Percentiles rank a stretch among this genome's conserved stretches.
Evolutionary conservation across 2,797 vertebrate species (phyloP).

Genomic region (Dermochelys coriacea): DNA sequence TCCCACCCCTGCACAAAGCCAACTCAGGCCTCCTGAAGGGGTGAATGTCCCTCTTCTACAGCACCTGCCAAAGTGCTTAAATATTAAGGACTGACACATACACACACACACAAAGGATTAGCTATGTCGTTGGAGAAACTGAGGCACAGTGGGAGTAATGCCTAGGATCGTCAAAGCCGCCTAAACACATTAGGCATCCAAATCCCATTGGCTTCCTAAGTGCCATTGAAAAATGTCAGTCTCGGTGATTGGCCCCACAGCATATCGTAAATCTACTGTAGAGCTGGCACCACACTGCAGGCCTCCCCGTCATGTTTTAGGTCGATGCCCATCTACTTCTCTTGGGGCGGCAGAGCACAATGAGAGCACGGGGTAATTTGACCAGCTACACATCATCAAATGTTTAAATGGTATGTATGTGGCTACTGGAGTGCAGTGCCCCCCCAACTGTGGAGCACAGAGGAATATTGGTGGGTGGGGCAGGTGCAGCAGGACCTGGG

Average conservation of each 20-base stretch:
- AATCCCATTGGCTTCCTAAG: not conserved
- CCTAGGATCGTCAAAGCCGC: not conserved
- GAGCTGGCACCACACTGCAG: not conserved
- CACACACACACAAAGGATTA: not conserved
- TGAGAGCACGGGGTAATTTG: not conserved
- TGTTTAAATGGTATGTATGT: not conserved
- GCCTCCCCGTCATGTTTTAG: not conserved
- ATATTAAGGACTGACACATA: not conserved
- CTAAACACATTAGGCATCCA: not conserved
- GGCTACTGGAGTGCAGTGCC: fast-evolving
- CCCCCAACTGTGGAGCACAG: not conserved
- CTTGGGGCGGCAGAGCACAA: not conserved
- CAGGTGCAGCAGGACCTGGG: no score
- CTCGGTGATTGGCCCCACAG: not conserved
- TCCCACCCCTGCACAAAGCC: not conserved
- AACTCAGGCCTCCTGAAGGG: not conserved
- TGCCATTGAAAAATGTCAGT: not conserved
- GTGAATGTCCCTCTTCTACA: not conserved
- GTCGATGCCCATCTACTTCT: not conserved
- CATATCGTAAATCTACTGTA: not conserved
- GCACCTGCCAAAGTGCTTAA: not conserved
- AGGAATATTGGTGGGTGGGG: not conserved
- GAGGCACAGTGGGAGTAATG: not conserved
- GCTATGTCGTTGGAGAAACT: not conserved
- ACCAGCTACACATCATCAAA: not conserved